Conservation (phyloP, 2,797 vertebrate genomes). For the Selene dorsalis region DNA sequence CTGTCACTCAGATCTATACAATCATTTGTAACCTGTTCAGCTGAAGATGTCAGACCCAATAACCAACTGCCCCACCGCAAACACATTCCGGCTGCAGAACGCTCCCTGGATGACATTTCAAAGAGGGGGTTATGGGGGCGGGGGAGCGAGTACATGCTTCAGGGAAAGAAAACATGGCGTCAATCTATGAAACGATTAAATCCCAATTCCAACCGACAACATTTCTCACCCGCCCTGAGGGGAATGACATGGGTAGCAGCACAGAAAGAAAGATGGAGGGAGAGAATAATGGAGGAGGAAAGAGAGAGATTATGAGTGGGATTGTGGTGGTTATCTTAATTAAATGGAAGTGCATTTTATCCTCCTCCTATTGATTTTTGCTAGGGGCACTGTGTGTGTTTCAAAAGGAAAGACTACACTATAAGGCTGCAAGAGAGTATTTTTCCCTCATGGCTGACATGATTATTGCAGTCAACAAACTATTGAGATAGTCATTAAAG, state of each 20-base stretch:
- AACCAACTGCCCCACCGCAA: constrained; percentile 61
- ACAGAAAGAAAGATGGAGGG: constrained; percentile 48
- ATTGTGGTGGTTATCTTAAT: constrained; percentile 82
- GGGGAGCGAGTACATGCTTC: constrained; percentile 62
- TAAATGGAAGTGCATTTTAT: constrained; percentile 81
- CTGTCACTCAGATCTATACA: constrained; percentile 24
- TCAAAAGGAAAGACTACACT: constrained; percentile 55
- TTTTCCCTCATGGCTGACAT: constrained; percentile 19
- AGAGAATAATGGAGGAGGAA: constrained; percentile 44
- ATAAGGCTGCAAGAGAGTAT: constrained; percentile 26
- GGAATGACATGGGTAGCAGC: constrained; percentile 53
- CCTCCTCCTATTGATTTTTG: constrained; percentile 77
- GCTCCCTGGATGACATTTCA: constrained; percentile 70
- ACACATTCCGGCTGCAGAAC: constrained; percentile 61
- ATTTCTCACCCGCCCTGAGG: constrained; percentile 61
- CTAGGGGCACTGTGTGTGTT: constrained; percentile 66
- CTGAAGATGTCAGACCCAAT: constrained; percentile 59
- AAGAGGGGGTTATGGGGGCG: constrained; percentile 43
- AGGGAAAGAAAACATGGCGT: constrained; percentile 70
- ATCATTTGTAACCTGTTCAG: constrained; percentile 49
- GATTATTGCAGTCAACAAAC: constrained; percentile 57
- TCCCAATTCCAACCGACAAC: constrained; percentile 75
- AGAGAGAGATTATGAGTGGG: constrained; percentile 67
- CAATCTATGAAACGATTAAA: constrained; percentile 78
- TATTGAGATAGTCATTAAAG: constrained; percentile 49